Evolutionary conservation across 2,113 vertebrate species (phyloP), one percentile per base, ranked within the genome.

Genomic region (Siniperca chuatsi): DNA sequence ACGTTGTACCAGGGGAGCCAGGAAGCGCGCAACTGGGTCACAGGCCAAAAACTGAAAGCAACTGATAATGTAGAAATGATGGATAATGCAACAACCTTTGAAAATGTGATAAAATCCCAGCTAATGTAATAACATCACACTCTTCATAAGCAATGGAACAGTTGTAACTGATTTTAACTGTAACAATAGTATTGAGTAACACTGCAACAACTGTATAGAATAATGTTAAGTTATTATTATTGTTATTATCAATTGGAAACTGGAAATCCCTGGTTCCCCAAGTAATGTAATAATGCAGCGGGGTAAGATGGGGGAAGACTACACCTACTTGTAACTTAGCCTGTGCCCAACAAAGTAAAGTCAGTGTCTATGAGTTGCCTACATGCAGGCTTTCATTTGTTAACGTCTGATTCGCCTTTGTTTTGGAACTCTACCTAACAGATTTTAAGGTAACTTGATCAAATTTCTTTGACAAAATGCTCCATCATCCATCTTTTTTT

Each of bases 41-140:
- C 50, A 58, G 65, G 75, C 79, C 82, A 88, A 37, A 76, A 80
- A 77, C 46, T 81, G 67, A 68, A 42, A 46, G 69, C 2, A 18
- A 58, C 37, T 10, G 7, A 78, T 52, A 21, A 78, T 1, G 16
- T 23, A 57, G 70, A 67, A 25, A 57, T 37, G 9, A 57, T 44
- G 50, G 20, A n/a, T 48, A 48, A 71, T 13, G 20, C 20, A 79
- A 13, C 25, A 68, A 35, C 25, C 15, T 57, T 29, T 57, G 10
- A 55, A 25, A 50, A 42, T 23, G 4, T 23, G 42, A 42, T 23
- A 11, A 80, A 79, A 70, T 61, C 5, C 8, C 44, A 35, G 8
- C 42, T 54, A 55, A 20, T 13, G 21, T 54, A 21, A 48, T 23
- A 1, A 57, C 15, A 21, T 46, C 54, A 25, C 8, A 37, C 11